Conservation (phyloP, 2,797 vertebrate species). For the Xyrichtys novacula region DNA sequence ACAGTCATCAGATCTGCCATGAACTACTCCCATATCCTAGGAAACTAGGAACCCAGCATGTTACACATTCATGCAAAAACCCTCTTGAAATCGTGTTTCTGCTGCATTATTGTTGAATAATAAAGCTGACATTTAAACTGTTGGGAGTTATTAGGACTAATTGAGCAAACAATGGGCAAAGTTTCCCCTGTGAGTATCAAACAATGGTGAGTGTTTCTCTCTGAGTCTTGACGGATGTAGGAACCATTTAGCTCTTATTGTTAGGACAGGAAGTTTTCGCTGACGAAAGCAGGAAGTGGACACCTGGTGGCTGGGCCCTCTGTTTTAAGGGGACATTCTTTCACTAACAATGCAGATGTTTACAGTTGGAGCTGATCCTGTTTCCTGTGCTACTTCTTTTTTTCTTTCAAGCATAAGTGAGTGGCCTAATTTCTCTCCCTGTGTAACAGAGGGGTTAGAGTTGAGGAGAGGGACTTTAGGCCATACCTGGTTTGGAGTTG, state of each 20-base stretch:
- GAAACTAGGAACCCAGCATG: slow-evolving; percentile 35
- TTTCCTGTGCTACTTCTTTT: slow-evolving; percentile 64
- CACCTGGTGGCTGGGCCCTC: slow-evolving; percentile 72
- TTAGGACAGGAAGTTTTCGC: slow-evolving; percentile 78
- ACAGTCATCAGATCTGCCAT: slow-evolving; percentile 10
- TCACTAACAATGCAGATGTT: slow-evolving; percentile 78
- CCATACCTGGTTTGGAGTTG: slow-evolving; percentile 72
- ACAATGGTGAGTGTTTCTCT: slow-evolving; percentile 72
- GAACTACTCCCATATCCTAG: slow-evolving; percentile 29
- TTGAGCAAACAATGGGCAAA: slow-evolving; percentile 62
- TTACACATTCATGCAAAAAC: slow-evolving; percentile 24
- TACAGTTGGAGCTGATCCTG: slow-evolving; percentile 56
- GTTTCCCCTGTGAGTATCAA: slow-evolving; percentile 49
- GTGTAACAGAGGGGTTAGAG: slow-evolving; percentile 1
- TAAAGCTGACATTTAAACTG: slow-evolving; percentile 48
- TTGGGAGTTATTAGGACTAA: slow-evolving; percentile 31
- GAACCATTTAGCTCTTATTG: slow-evolving; percentile 66
- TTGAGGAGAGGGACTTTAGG: slow-evolving; percentile 25
- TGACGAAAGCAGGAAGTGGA: slow-evolving; percentile 79
- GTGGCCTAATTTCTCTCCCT: slow-evolving; percentile 28
- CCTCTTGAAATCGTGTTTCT: slow-evolving; percentile 17
- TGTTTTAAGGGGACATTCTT: slow-evolving; percentile 71
- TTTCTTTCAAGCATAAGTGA: slow-evolving; percentile 23
- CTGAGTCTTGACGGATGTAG: slow-evolving; percentile 58
- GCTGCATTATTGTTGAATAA: slow-evolving; percentile 57